Percentiles rank a stretch among this genome's conserved stretches.
Evolutionary conservation across 2,113 vertebrate species (phyloP).

Genomic region (Thermophis baileyi): DNA sequence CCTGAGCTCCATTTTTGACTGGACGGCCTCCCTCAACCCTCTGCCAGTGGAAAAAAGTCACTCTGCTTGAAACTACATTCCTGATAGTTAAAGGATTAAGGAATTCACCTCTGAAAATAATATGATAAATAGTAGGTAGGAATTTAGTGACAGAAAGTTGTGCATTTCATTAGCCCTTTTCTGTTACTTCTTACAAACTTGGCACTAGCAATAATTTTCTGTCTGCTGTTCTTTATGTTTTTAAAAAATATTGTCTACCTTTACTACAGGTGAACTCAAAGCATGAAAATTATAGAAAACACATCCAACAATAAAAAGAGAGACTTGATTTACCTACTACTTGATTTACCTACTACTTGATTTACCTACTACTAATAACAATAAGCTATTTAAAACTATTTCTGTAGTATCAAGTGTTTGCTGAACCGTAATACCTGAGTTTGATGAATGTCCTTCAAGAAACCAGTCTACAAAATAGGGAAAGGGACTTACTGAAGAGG

Average conservation of each 20-base stretch:
- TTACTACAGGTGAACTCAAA: not conserved
- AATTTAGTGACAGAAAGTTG: not conserved
- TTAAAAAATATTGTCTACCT: not conserved
- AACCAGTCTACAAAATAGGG: not conserved
- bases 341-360: too few relatives aligned
- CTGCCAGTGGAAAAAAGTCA: not conserved
- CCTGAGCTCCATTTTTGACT: too few relatives aligned
- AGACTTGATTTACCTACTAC: not conserved
- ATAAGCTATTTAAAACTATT: not conserved
- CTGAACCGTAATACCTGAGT: not conserved
- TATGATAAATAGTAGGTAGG: not conserved
- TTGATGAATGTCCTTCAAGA: not conserved
- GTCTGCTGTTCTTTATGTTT: not conserved
- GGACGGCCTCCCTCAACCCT: too few relatives aligned
- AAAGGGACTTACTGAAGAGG: not conserved
- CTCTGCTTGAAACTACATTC: not conserved
- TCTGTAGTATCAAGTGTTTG: not conserved
- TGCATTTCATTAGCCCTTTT: not conserved
- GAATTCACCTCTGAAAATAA: not conserved
- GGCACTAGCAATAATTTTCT: not conserved
- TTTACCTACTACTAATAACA: not conserved
- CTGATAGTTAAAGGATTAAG: not conserved
- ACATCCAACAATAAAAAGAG: not conserved
- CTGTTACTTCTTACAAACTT: not conserved
- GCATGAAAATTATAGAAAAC: not conserved